phyloP scores from a whole-genome alignment of 64 coral and sea anemone species.

The Catalaphyllia jardinei region DNA sequence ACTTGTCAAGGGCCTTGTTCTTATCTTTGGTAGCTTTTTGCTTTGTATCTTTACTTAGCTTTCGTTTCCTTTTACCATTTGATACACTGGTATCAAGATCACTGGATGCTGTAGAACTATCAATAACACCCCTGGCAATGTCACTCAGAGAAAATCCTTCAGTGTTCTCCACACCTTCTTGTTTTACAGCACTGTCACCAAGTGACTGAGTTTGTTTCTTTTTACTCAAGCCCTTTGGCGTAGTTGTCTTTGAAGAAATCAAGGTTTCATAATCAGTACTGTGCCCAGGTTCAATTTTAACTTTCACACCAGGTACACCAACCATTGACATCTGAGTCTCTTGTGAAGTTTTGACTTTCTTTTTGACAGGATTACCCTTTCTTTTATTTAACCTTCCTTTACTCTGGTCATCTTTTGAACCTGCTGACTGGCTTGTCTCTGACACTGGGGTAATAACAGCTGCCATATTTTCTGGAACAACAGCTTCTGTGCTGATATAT shows the following conservation, averaged over 20 bases:
- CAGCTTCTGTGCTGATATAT: not conserved
- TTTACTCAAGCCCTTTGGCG: not conserved
- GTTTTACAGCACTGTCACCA: not conserved
- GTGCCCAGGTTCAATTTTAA: not conserved
- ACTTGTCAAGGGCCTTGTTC: not conserved
- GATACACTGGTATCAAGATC: not conserved
- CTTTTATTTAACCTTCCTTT: not conserved
- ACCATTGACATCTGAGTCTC: not conserved
- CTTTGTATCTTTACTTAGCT: not conserved
- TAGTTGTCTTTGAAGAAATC: not conserved
- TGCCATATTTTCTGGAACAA: too few species aligned
- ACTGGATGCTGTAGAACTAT: not conserved
- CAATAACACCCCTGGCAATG: not conserved
- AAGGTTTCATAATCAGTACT: not conserved
- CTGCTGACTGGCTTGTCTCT: not conserved
- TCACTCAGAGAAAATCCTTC: not conserved
- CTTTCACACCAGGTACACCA: not conserved
- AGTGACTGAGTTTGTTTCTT: not conserved
- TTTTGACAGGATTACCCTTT: conserved; percentile 35
- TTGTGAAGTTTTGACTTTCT: not conserved
- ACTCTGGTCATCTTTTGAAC: not conserved
- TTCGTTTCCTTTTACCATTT: conserved; percentile 13
- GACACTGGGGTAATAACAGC: not conserved
- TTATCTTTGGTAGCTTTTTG: not conserved
- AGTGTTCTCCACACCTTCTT: not conserved